Base-by-base conservation (phyloP, 2,888 invertebrate species). In the Lingula anatina region DNA sequence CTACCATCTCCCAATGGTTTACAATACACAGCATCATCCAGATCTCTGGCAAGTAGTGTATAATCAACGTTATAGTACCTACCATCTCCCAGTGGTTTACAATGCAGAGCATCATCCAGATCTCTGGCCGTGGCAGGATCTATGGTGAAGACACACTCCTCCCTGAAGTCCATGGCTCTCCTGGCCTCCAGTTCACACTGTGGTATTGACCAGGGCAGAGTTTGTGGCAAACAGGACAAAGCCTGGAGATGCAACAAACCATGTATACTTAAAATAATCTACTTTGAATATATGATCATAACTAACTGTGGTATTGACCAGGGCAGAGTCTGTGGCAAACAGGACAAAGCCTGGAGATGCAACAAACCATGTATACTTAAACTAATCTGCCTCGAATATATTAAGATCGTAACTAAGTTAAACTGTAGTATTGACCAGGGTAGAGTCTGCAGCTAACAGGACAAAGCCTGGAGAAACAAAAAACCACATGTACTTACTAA, bases 21-120 rank as follows among this genome's bases (percentile, higher is more conserved):
- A 62, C 89, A 87, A 12, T 92, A 93, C 9, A 97, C 78, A 0
- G 95, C 95, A 79, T 97, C 96, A 72, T 97, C 96, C 66, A 97
- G 82, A 79, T 97, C n/a, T n/a, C n/a, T n/a, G n/a, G n/a, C n/a
- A n/a, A n/a, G n/a, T n/a, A n/a, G n/a, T n/a, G n/a, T n/a, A n/a
- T n/a, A n/a, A n/a, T n/a, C n/a, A n/a, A n/a, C n/a, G n/a, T n/a
- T n/a, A n/a, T 15, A 18, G 35, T 25, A 56, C 50, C 47, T 55
- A 67, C 73, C 88, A 76, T 88, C 86, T 2, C 82, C 81, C 27
- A 93, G 75, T 56, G 79, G 72, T 64, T 83, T 84, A 62, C 89
- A 87, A 12, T 92, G 93, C 9, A 97, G 78, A 0, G 95, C 95
- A 79, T 97, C 96, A 72, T 97, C 96, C 66, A 97, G 82, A 79